Percentiles rank a stretch among this genome's conserved stretches.
Conservation (phyloP, 2,888 invertebrate genomes). For the Selenia dentaria region DNA sequence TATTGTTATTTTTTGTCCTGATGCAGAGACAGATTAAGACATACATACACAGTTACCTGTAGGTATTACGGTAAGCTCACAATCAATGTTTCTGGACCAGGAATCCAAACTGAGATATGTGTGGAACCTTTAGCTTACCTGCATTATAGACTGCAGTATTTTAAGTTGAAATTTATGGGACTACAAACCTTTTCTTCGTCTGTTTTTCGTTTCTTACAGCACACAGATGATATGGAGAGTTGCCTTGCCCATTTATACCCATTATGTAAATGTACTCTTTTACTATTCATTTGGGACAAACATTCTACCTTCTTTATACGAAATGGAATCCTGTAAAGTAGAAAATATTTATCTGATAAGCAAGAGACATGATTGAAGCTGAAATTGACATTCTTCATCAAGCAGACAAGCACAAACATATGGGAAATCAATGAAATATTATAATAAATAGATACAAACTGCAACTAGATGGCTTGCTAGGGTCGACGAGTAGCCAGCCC, state of each 20-base stretch:
- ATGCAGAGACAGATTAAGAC: no score
- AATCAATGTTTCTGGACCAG: no score
- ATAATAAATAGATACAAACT: background rate
- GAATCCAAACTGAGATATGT: no score
- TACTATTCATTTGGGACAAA: conserved; percentile 38
- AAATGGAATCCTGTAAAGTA: conserved; percentile 54
- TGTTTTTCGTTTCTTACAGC: conserved; percentile 85
- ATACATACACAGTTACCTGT: no score
- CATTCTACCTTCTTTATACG: conserved; percentile 48
- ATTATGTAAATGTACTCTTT: conserved; percentile 27
- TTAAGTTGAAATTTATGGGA: no score
- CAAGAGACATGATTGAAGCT: background rate
- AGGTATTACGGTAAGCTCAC: no score
- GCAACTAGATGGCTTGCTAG: no score
- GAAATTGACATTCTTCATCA: background rate
- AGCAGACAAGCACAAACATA: background rate
- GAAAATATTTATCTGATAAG: background rate
- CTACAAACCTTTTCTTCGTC: conserved; percentile 84
- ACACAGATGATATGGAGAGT: conserved; percentile 58
- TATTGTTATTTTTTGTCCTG: background rate
- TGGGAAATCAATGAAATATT: background rate
- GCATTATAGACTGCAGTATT: no score
- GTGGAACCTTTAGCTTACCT: no score
- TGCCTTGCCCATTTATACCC: conserved; percentile 44
- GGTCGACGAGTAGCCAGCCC: no score